Evolutionary conservation across 2,888 invertebrate species (phyloP).

Genomic region (Perdita meconis): DNA sequence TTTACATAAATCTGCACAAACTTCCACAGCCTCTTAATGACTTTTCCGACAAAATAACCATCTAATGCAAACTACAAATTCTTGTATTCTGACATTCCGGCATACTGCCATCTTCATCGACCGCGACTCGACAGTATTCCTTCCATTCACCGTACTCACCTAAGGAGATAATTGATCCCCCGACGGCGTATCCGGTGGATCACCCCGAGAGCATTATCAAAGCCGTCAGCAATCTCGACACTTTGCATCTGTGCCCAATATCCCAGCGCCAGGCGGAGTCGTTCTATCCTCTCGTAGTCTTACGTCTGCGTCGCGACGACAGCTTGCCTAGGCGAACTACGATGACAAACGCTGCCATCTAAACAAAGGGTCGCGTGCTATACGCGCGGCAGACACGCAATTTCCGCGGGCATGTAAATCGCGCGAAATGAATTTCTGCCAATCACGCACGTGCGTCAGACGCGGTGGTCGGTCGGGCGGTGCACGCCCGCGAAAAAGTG

Average conservation of each 20-base stretch:
- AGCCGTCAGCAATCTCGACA: conserved; percentile 73
- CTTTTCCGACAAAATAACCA: too few species aligned
- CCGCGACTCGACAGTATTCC: background rate
- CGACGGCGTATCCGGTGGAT: conserved; percentile 28
- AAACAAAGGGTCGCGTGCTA: conserved; percentile 72
- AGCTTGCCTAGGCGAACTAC: conserved; percentile 61
- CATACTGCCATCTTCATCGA: background rate
- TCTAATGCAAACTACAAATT: too few species aligned
- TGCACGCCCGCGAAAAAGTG: conserved; percentile 33
- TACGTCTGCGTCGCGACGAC: conserved; percentile 59
- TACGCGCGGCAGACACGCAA: conserved; percentile 72
- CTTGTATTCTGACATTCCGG: background rate
- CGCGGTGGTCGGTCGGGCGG: conserved; percentile 39
- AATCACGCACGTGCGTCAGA: conserved; percentile 71
- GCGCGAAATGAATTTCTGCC: conserved; percentile 78
- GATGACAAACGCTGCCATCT: conserved; percentile 74
- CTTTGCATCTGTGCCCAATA: conserved; percentile 79
- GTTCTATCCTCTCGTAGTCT: conserved; percentile 46
- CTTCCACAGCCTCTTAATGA: background rate
- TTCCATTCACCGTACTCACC: background rate
- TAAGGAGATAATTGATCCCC: conserved; percentile 31
- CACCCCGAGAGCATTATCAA: conserved; percentile 72
- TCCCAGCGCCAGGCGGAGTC: conserved; percentile 53
- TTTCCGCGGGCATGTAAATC: conserved; percentile 75
- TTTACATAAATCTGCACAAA: too few species aligned